phyloP scores from a whole-genome alignment of 2,888 invertebrate species.

The Oxyscelio sp. region DNA sequence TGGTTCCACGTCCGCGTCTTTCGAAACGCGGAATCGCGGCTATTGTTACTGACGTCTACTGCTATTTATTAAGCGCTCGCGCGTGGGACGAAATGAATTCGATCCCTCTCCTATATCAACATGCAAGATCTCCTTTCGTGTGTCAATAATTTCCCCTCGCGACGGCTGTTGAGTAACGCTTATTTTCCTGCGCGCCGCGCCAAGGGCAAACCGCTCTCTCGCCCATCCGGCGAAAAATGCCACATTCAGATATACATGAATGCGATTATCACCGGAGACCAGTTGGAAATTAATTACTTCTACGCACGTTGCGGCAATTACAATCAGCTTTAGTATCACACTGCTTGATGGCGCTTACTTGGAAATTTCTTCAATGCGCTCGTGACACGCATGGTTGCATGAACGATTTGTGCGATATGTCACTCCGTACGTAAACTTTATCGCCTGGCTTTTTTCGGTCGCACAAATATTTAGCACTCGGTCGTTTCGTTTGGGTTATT shows the following conservation, averaged over 20 bases:
- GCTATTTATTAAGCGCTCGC: slow-evolving; percentile 54
- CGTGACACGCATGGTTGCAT: slow-evolving; percentile 58
- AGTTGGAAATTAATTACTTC: slow-evolving; percentile 67
- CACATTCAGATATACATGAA: slow-evolving; percentile 41
- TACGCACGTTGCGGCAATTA: slow-evolving; percentile 58
- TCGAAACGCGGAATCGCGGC: slow-evolving; percentile 56
- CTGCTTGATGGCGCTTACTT: slow-evolving; percentile 27
- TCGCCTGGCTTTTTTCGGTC: slow-evolving; percentile 5
- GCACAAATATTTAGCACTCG: slow-evolving; percentile 2
- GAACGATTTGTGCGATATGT: slow-evolving; percentile 57
- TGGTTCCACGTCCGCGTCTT: slow-evolving; percentile 60
- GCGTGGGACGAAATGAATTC: slow-evolving; percentile 72
- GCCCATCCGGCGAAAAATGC: slow-evolving; percentile 3
- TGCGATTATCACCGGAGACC: slow-evolving; percentile 47
- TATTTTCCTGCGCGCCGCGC: slow-evolving; percentile 20
- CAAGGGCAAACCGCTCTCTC: slow-evolving; percentile 32
- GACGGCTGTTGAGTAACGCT: slow-evolving; percentile 56
- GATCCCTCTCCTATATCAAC: slow-evolving; percentile 54
- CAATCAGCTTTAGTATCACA: slow-evolving; percentile 50
- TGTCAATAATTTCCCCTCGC: slow-evolving; percentile 48
- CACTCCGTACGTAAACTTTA: slow-evolving; percentile 39
- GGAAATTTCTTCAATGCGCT: slow-evolving; percentile 53
- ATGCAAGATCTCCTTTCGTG: slow-evolving; percentile 55
- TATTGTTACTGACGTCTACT: slow-evolving; percentile 59
- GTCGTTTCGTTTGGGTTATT: slow-evolving; percentile 12